Conservation (phyloP, 2,113 vertebrate genomes). For the Geococcyx californianus region DNA sequence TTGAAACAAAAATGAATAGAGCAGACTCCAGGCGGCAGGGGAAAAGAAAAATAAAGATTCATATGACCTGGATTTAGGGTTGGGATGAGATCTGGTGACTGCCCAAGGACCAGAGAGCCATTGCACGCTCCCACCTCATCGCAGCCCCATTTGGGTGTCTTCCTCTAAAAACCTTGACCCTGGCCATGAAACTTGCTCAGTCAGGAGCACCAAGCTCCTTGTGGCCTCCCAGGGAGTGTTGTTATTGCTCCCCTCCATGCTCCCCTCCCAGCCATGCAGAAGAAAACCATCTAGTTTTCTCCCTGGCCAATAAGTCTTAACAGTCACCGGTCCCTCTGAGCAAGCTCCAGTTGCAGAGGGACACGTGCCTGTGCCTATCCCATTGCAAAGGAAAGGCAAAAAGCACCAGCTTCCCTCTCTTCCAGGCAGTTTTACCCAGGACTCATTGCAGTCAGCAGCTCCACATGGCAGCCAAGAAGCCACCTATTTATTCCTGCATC, state of each 20-base stretch:
- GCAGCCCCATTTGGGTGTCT: not conserved
- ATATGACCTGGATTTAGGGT: not conserved
- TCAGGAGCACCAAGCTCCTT: not conserved
- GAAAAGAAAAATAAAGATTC: conserved; percentile 20
- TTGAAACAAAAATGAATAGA: conserved; percentile 48
- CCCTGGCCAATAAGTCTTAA: fast-evolving
- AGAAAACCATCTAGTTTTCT: not conserved
- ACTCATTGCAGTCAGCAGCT: not conserved
- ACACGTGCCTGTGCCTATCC: not conserved
- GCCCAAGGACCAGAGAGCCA: fast-evolving
- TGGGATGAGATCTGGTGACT: not conserved
- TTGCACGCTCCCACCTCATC: fast-evolving
- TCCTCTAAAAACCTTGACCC: not conserved
- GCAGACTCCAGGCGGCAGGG: not conserved
- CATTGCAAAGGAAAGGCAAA: not conserved
- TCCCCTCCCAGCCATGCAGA: not conserved
- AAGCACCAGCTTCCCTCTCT: not conserved
- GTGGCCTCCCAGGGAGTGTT: fast-evolving
- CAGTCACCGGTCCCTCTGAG: not conserved
- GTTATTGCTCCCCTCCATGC: not conserved
- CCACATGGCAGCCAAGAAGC: fast-evolving
- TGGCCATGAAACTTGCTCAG: fast-evolving
- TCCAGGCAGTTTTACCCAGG: not conserved
- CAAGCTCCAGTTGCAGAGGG: not conserved
- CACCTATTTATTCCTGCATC: not conserved